Percentiles rank a stretch among this genome's conserved stretches.
Conservation (phyloP, 2,113 vertebrate genomes). For the Microcebus tavaratra region DNA sequence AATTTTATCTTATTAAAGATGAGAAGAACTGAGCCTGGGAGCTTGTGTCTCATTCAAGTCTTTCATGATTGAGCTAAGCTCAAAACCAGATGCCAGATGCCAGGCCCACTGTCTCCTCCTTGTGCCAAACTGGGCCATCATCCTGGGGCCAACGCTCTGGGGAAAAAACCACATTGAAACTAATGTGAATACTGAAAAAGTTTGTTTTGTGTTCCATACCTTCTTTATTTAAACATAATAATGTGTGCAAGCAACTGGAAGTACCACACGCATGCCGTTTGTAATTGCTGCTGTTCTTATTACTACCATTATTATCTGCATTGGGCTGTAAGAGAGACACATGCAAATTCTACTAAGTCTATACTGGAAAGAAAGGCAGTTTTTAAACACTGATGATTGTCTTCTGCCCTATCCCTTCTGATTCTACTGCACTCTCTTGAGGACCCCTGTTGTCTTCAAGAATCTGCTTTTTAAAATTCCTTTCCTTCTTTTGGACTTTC, state of each 20-base stretch:
- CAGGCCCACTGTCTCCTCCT: fast-evolving
- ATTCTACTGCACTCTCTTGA: not conserved
- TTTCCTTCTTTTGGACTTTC: slow-evolving; percentile 22
- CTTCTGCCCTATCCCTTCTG: not conserved
- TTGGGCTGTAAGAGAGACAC: fast-evolving
- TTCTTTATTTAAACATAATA: not conserved
- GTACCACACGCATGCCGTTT: not conserved
- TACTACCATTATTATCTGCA: not conserved
- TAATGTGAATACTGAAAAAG: not conserved
- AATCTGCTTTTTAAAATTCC: slow-evolving; percentile 39
- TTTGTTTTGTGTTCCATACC: not conserved
- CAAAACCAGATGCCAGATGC: not conserved
- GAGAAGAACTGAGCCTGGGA: not conserved
- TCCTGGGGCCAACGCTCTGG: not conserved
- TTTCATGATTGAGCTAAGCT: not conserved
- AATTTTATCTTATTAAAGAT: not conserved
- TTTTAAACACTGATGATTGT: fast-evolving
- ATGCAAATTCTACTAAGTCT: not conserved
- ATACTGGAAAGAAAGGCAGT: not conserved
- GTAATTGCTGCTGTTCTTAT: not conserved
- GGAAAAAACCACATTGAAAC: not conserved
- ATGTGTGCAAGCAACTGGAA: not conserved
- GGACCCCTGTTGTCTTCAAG: not conserved
- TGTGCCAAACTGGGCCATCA: fast-evolving
- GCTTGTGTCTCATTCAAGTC: not conserved